A percentile compares a stretch with the other conserved stretches of the same genome.
phyloP scores from a whole-genome alignment of 2,888 invertebrate genomes.

The Phoenoteleia sp. region DNA sequence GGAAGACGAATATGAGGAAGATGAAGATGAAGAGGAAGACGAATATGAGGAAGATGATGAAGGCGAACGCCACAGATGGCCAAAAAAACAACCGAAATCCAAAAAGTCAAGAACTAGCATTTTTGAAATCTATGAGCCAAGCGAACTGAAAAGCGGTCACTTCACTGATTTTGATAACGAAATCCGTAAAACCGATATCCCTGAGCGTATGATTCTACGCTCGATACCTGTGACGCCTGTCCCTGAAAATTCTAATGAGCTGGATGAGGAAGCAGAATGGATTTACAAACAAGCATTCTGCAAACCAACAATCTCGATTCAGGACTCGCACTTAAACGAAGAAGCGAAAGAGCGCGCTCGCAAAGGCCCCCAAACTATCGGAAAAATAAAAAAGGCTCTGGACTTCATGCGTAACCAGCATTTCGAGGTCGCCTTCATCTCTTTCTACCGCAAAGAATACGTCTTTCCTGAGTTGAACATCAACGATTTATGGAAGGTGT shows the following conservation, averaged over 20 bases:
- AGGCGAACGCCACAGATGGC: constrained; percentile 88
- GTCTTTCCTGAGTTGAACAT: constrained; percentile 97
- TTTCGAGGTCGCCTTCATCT: constrained; percentile 99
- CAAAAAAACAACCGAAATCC: constrained; percentile 92
- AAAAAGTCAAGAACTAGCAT: constrained; percentile 94
- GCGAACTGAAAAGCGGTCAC: constrained; percentile 98
- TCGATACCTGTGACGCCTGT: constrained; percentile 95
- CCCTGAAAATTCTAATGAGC: constrained; percentile 94
- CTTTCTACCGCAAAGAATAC: constrained; percentile 99
- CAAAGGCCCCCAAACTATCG: constrained; percentile 91
- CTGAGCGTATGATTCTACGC: constrained; percentile 97
- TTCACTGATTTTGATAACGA: constrained; percentile 98
- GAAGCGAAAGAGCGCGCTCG: constrained; percentile 89
- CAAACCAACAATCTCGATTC: constrained; percentile 93
- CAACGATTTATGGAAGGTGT: constrained; percentile 99
- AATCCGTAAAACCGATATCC: constrained; percentile 95
- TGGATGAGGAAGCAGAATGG: constrained; percentile 99
- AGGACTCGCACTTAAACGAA: constrained; percentile 88
- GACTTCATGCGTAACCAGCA: constrained; percentile 98
- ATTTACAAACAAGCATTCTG: constrained; percentile 98
- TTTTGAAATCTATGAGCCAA: constrained; percentile 98
- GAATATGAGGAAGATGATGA: constrained; percentile 91
- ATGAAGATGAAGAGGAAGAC: constrained; percentile 92
- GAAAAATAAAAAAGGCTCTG: constrained; percentile 97
- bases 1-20: constrained; percentile 94